Evolutionary conservation across 2,113 vertebrate genomes (phyloP), one percentile per base, ranked within the genome.

Genomic region (Rhynchopsitta pachyrhyncha): DNA sequence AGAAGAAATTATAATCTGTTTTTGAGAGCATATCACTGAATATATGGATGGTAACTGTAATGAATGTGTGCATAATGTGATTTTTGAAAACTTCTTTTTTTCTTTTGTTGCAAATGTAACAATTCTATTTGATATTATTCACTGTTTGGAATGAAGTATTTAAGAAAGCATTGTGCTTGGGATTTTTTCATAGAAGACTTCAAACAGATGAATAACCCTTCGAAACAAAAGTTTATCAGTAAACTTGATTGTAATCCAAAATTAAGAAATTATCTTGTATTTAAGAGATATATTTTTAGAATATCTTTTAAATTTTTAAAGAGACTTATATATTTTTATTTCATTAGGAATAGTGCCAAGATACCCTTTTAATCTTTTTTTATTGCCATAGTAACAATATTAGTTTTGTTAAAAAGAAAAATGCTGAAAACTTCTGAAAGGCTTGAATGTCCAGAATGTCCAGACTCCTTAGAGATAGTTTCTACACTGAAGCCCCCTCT

Each of bases 331-430:
- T 28, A 37, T 70, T 42, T 23, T 60, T 86, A 69, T 77, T 83
- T 81, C 16, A 74, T 39, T 13, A 64, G 9, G 12, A 88, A 67
- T 29, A 57, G 10, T 55, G 15, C 10, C 12, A 18, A 57, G 25
- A 60, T 64, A 88, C 8, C 7, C 67, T 78, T 91, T 18, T 64
- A 64, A 9, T 70, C 27, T 31, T 3, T 53, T 47, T 73, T 70
- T 60, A 44, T 92, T 85, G 33, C 84, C 41, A 60, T 87, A 68
- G 69, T 79, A 79, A 82, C 55, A 46, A 57, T 57, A 75, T 52
- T 57, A n/a, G 24, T 60, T 93, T 68, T 76, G 28, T 89, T 89
- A 95, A 69, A 23, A 78, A 87, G 47, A 76, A 86, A 77, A 88
- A 47, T 35, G 5, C 13, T 82, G 59, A 69, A 92, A 90, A 92